These are phyloP conservation scores for Muntiacus muntjak DNA, from an alignment of 2,113 vertebrate species.

Conservation along the genomic window DNA sequence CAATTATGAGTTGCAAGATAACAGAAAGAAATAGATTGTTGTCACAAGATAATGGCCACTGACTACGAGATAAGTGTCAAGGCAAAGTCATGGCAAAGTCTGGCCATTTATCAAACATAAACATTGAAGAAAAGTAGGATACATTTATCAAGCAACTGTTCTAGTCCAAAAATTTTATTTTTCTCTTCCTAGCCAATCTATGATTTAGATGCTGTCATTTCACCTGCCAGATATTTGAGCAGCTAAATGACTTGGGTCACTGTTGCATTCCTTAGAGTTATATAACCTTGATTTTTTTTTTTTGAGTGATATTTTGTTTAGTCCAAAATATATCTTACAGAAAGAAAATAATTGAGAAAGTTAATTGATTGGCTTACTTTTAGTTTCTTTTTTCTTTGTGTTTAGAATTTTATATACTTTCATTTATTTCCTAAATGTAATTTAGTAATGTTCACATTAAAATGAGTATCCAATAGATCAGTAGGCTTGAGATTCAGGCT, in stretches of 20 bases:
- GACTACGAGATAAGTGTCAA: slow-evolving; percentile 63
- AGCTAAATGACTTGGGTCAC: slow-evolving; percentile 5
- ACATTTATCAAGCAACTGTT: slow-evolving; percentile 64
- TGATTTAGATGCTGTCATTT: slow-evolving; percentile 66
- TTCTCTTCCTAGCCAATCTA: not conserved
- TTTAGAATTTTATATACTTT: not conserved
- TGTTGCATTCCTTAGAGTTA: not conserved
- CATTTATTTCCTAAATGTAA: not conserved
- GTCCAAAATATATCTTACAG: not conserved
- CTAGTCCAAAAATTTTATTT: slow-evolving; percentile 28
- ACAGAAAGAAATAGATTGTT: slow-evolving; percentile 34
- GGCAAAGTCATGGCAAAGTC: slow-evolving; percentile 51
- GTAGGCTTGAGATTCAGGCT: not conserved
- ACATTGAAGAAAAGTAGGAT: slow-evolving; percentile 21
- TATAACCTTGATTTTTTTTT: slow-evolving; percentile 14
- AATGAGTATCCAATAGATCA: not conserved
- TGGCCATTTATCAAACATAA: slow-evolving; percentile 59
- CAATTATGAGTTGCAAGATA: slow-evolving; percentile 42
- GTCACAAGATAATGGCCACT: slow-evolving; percentile 20
- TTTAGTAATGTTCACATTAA: not conserved
- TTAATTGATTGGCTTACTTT: not conserved
- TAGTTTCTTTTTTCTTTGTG: slow-evolving; percentile 19
- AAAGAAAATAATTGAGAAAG: slow-evolving; percentile 14
- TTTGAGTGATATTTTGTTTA: slow-evolving; percentile 26
- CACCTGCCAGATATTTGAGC: slow-evolving; percentile 37